These are phyloP conservation scores for Harpagus bidentatus DNA, from an alignment of 2,113 vertebrate species.

Conservation along the genomic window DNA sequence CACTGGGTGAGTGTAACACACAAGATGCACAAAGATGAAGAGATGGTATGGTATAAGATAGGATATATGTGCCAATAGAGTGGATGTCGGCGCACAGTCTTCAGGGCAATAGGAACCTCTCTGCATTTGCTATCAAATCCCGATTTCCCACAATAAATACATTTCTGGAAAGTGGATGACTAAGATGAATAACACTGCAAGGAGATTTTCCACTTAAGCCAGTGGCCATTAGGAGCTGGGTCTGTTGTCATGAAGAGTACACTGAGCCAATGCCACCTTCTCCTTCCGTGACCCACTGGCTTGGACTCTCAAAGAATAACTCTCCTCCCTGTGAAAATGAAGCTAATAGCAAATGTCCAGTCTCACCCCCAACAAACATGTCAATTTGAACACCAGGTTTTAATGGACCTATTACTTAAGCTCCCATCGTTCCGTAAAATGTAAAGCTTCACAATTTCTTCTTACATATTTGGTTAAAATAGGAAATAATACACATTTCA, in stretches of 20 bases:
- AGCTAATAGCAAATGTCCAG: neutral
- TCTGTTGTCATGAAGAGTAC: neutral
- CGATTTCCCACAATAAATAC: neutral
- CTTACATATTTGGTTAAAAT: neutral
- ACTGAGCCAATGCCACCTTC: neutral
- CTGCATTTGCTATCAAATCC: neutral
- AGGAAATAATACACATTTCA: neutral
- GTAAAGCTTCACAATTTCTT: neutral
- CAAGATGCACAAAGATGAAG: neutral
- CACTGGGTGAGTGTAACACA: neutral
- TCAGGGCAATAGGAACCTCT: neutral
- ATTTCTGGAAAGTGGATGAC: neutral
- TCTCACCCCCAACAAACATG: neutral
- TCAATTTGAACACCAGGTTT: neutral
- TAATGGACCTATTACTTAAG: neutral
- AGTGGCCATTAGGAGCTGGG: neutral
- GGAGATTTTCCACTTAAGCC: neutral
- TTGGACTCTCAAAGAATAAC: neutral
- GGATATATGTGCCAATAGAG: neutral
- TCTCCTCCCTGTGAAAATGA: neutral
- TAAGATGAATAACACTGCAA: neutral
- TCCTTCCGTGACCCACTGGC: neutral
- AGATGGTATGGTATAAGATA: neutral
- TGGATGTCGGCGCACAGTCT: neutral
- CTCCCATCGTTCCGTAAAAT: neutral